Evolutionary conservation across 2,797 vertebrate genomes (phyloP).

Genomic region (Chanos chanos): DNA sequence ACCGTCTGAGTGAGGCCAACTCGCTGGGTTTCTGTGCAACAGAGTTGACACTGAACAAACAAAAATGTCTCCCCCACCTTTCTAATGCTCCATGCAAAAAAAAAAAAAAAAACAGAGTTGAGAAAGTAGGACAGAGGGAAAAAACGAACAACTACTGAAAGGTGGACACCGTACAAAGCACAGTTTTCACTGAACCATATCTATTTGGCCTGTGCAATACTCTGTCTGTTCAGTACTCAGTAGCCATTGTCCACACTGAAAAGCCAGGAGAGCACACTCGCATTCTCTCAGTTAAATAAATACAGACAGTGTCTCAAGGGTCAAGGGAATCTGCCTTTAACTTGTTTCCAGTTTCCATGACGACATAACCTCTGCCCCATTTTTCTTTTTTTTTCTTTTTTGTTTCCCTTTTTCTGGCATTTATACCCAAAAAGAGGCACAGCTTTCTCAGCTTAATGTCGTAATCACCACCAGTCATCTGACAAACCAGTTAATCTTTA

Average conservation of each 20-base stretch:
- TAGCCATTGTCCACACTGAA: too few species aligned
- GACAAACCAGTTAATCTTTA: slow-evolving; percentile 17
- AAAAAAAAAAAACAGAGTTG: neutral
- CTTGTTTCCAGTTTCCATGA: slow-evolving; percentile 12
- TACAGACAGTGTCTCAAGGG: slow-evolving; percentile 10
- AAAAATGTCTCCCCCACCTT: neutral
- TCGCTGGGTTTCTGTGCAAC: too few species aligned
- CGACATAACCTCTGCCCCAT: slow-evolving; percentile 28
- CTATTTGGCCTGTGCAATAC: too few species aligned
- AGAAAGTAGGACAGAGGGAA: too few species aligned
- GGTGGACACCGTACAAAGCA: too few species aligned
- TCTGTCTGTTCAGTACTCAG: too few species aligned
- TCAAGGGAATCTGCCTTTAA: neutral
- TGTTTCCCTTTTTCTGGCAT: neutral
- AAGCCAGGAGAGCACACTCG: too few species aligned
- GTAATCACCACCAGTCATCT: slow-evolving; percentile 11
- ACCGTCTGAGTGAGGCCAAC: too few species aligned
- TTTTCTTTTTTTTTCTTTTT: neutral
- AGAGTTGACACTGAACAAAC: neutral
- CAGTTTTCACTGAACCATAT: too few species aligned
- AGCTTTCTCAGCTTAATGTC: neutral
- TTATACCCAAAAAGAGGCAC: slow-evolving; percentile 2
- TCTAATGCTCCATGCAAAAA: too few species aligned
- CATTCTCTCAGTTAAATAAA: slow-evolving; percentile 37
- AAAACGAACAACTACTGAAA: too few species aligned